Conservation (phyloP, 2,888 invertebrate species). For the Nomada fucata region DNA sequence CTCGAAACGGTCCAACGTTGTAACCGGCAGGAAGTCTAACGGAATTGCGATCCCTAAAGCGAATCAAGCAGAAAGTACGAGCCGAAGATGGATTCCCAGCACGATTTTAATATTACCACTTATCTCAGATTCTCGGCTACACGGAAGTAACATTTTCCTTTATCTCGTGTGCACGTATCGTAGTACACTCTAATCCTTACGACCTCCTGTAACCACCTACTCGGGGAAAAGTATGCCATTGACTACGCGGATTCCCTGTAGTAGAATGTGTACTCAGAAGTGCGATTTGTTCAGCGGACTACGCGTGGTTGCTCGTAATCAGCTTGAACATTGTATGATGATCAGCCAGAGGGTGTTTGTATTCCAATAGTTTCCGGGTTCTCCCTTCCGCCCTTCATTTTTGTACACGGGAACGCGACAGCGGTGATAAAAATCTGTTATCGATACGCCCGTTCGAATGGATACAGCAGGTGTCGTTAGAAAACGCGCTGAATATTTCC, state of each 20-base stretch:
- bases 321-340: slow-evolving; percentile 51
- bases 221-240: slow-evolving; percentile 15
- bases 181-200: background rate
- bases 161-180: background rate
- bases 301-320: slow-evolving; percentile 50
- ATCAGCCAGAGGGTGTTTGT: slow-evolving; percentile 33
- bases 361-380: slow-evolving; percentile 42
- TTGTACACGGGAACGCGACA: background rate
- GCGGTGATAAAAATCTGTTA: background rate
- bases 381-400: background rate
- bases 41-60: slow-evolving; percentile 20
- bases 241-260: background rate
- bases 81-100: slow-evolving; percentile 2
- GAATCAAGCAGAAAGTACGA: slow-evolving; percentile 17
- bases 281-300: slow-evolving; percentile 32
- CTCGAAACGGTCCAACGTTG: background rate
- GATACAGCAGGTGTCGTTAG: too few species aligned
- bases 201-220: slow-evolving; percentile 27
- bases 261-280: background rate
- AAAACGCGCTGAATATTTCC: too few species aligned
- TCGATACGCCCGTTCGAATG: too few species aligned
- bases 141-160: slow-evolving; percentile 9
- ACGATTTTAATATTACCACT: slow-evolving; percentile 19
- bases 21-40: slow-evolving; percentile 20
- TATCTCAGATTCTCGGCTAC: slow-evolving; percentile 7